Conservation (phyloP, 2,797 vertebrate species). For the Lepilemur septentrionalis region DNA sequence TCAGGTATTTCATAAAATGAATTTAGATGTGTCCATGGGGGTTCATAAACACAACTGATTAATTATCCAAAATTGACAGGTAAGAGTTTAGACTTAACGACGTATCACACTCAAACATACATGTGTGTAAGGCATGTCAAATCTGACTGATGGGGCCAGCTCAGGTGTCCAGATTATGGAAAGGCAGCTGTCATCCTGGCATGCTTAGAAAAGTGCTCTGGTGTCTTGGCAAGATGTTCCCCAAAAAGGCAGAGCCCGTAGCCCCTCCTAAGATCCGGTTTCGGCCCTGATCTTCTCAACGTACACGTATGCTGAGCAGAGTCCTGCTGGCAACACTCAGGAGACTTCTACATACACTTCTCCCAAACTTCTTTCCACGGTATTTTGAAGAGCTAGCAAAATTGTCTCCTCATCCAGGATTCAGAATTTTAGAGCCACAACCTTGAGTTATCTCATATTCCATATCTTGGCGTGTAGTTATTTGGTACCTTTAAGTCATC, state of each 20-base stretch:
- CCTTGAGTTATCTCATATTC: background rate
- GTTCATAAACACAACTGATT: constrained; percentile 35
- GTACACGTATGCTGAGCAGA: background rate
- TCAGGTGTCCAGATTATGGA: background rate
- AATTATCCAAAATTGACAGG: background rate
- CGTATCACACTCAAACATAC: background rate
- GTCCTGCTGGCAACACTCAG: too few relatives aligned
- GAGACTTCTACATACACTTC: background rate
- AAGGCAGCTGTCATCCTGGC: background rate
- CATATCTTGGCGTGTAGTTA: background rate
- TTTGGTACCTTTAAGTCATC: background rate
- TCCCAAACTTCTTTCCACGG: background rate
- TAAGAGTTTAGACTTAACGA: constrained; percentile 23
- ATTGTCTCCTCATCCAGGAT: background rate
- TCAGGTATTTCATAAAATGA: constrained; percentile 46
- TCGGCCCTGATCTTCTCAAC: background rate
- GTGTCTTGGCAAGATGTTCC: background rate
- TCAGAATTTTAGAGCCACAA: background rate
- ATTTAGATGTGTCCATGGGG: background rate
- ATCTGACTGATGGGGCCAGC: background rate
- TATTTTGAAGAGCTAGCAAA: background rate
- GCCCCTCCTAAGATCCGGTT: background rate
- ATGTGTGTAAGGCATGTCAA: background rate
- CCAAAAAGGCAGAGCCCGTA: background rate
- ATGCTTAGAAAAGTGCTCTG: background rate